Evolutionary conservation across 1,140 invertebrate genomes (phyloP), one percentile per base, ranked within the genome.

Genomic region (Neodiprion virginianus): DNA sequence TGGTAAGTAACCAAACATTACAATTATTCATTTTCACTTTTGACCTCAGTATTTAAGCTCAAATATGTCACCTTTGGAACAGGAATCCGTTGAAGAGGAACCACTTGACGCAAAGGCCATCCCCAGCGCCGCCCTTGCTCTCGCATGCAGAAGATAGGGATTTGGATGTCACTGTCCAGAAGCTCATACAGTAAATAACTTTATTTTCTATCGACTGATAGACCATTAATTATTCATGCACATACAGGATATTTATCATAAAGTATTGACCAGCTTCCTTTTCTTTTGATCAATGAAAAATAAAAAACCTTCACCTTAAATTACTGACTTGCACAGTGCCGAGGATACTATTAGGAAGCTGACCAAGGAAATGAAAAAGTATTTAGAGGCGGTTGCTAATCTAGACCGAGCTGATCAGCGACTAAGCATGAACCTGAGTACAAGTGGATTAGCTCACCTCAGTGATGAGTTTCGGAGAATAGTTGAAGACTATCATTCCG

Each of bases 351-450:
- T 85, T 61, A 85, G 83, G 71, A 83, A 79, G 74, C 78, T 89
- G 49, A 86, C 80, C 1, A 89, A 88, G 76, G 87, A 89, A 72
- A 84, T 87, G 76, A 89, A 88, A 69, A 86, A 84, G 28, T 89
- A 89, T 75, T 74, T 82, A 65, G 80, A 82, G 50, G 74, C 84
- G 71, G 80, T 88, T 17, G 28, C 75, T 53, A 81, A 78, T 71
- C 75, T 88, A 21, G 83, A 85, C 72, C 75, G 79, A 72, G 81
- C 83, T 2, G 88, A 89, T 80, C 84, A 85, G 77, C 71, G 81
- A 76, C 79, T 89, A 53, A 88, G 80, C 40, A 77, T 78, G 4
- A 87, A 89, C 79, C 72, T 89, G 8, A 85, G 83, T 75, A 81
- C 80, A 48, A 86, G 85, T 73, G 79, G 76, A 67, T 75, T 89